These are phyloP conservation scores for Odontomyia ornata DNA, from an alignment of 2,888 invertebrate species.

Conservation along the genomic window DNA sequence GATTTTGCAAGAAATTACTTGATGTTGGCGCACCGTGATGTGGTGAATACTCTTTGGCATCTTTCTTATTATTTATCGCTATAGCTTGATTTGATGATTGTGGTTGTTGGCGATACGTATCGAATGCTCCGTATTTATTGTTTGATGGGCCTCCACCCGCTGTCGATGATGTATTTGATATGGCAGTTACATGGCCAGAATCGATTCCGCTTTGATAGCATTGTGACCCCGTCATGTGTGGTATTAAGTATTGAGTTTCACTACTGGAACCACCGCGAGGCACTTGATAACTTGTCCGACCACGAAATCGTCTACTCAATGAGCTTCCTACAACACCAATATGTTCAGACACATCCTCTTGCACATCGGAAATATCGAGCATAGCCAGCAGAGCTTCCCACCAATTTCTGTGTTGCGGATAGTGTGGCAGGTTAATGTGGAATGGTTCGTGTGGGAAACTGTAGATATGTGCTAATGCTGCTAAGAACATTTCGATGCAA, in stretches of 20 bases:
- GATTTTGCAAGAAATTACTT: slow-evolving; percentile 52
- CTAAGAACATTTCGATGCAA: slow-evolving; percentile 97
- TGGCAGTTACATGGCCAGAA: slow-evolving; percentile 55
- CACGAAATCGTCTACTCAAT: slow-evolving; percentile 78
- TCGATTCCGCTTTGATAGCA: slow-evolving; percentile 51
- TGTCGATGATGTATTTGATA: slow-evolving; percentile 41
- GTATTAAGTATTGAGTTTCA: slow-evolving; percentile 62
- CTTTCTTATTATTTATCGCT: slow-evolving; percentile 53
- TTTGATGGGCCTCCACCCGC: slow-evolving; percentile 12
- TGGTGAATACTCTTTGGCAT: slow-evolving; percentile 54
- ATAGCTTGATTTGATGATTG: slow-evolving; percentile 48
- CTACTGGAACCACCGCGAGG: slow-evolving; percentile 75
- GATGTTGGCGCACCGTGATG: slow-evolving; percentile 53
- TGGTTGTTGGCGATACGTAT: slow-evolving; percentile 51
- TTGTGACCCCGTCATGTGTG: slow-evolving; percentile 53
- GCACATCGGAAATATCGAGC: slow-evolving; percentile 97
- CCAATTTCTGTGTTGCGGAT: slow-evolving; percentile 68
- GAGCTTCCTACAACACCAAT: slow-evolving; percentile 87
- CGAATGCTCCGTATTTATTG: slow-evolving; percentile 58
- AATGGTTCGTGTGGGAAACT: slow-evolving; percentile 94
- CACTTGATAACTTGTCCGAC: slow-evolving; percentile 79
- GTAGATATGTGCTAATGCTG: slow-evolving; percentile 94
- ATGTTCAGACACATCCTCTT: slow-evolving; percentile 91
- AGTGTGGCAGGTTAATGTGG: slow-evolving; percentile 69
- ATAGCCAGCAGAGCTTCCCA: slow-evolving; percentile 87